Evolutionary conservation across 1,140 invertebrate species (phyloP), one percentile per base, ranked within the genome.

Genomic region (Sitobion miscanthi): DNA sequence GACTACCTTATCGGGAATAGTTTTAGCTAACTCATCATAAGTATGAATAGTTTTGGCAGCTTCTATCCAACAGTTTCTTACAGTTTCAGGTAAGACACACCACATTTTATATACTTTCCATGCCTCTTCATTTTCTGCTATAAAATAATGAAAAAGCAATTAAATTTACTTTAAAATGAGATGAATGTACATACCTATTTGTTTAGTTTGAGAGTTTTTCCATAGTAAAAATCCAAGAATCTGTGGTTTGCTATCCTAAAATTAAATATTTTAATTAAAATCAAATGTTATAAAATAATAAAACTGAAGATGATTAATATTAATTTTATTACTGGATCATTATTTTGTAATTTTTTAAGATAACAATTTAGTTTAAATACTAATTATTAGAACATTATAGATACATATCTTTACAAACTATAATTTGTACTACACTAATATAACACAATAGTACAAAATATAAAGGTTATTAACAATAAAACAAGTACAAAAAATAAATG

Each of bases 221-320:
- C 97, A 98, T 47, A 98, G 94, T 23, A 97, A 95, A 95, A 98
- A 98, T 86, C 97, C 97, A 97, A 97, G 98, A 5, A 98, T 97
- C 95, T 97, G 97, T 25, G 97, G 97, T 95, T 97, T 97, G 93
- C 96, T 96, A 95, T 98, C 97, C 96, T 97, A 94, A 5, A 95
- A 95, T 94, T 94, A 93, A 52, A 94, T 90, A 93, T 47, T 88
- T 90, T 93, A 94, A 52, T 90, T 82, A 83, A 85, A 38, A 93
- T 92, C 0, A 69, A 17, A 69, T n/a, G 4, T 17, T 35, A n/a
- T 14, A n/a, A 62, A 69, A 30, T 69, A 30, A 69, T n/a, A n/a
- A 14, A 69, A n/a, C 4, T 69, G 2, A 62, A 62, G 57, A 62
- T 30, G 9, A 11, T 62, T 9, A 62, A 9, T 62, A 62, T 11